Evolutionary conservation across 2,113 vertebrate genomes (phyloP).

Genomic region (Clinocottus analis): DNA sequence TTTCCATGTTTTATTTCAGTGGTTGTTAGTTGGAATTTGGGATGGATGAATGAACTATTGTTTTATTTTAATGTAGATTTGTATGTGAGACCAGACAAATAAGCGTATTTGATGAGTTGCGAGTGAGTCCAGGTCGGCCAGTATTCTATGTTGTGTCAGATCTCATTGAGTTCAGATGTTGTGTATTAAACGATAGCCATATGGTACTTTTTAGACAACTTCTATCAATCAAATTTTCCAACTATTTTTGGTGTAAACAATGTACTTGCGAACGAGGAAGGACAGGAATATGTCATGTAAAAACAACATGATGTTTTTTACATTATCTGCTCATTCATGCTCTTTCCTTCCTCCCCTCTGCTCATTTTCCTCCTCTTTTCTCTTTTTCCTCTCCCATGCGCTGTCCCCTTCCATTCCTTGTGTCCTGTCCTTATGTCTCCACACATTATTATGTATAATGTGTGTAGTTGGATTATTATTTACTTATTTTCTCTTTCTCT

Average conservation of each 20-base stretch:
- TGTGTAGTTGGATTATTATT: no score
- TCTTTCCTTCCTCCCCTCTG: background rate
- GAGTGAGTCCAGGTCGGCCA: background rate
- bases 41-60: background rate
- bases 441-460: background rate
- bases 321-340: no score
- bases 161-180: background rate
- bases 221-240: background rate
- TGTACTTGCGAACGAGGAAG: background rate
- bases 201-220: background rate
- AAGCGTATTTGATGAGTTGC: background rate
- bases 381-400: slow-evolving; percentile 18
- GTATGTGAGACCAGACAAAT: no score
- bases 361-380: background rate
- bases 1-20: background rate
- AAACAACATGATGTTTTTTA: no score
- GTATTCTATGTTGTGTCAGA: background rate
- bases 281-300: background rate
- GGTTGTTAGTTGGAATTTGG: background rate
- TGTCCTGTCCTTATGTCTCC: slow-evolving; percentile 3
- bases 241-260: background rate
- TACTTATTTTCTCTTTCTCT: background rate
- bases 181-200: background rate
- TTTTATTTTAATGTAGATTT: background rate
- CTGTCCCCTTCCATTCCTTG: background rate